Conservation (phyloP, 2,113 vertebrate genomes). For the Prionailurus viverrinus region DNA sequence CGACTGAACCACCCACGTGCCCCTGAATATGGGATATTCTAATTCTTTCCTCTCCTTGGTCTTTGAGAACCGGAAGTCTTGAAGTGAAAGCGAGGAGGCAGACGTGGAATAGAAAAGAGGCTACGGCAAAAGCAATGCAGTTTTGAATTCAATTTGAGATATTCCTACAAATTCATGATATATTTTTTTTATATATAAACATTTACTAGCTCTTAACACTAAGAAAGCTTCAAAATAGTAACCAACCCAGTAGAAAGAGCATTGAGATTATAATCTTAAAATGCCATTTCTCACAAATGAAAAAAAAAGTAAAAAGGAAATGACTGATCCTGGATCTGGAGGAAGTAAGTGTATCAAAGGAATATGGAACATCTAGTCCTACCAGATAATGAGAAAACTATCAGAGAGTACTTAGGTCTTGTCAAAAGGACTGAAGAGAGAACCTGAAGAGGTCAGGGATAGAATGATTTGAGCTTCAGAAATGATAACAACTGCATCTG, state of each 20-base stretch:
- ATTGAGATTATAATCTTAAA: background rate
- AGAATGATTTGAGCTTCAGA: background rate
- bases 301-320: background rate
- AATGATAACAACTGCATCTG: background rate
- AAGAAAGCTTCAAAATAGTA: slow-evolving; percentile 1
- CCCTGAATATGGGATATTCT: background rate
- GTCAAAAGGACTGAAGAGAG: background rate
- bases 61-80: background rate
- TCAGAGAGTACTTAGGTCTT: background rate
- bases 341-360: background rate
- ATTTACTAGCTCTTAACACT: background rate
- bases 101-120: background rate
- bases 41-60: background rate
- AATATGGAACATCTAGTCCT: background rate
- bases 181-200: background rate
- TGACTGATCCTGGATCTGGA: background rate
- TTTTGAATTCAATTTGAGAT: slow-evolving; percentile 18
- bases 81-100: background rate
- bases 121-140: background rate
- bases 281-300: background rate
- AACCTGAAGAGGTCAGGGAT: background rate
- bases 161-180: background rate
- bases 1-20: no score
- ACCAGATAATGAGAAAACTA: background rate
- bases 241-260: background rate